phyloP scores from a whole-genome alignment of 2,113 vertebrate genomes.

The Coptodon rendalli region DNA sequence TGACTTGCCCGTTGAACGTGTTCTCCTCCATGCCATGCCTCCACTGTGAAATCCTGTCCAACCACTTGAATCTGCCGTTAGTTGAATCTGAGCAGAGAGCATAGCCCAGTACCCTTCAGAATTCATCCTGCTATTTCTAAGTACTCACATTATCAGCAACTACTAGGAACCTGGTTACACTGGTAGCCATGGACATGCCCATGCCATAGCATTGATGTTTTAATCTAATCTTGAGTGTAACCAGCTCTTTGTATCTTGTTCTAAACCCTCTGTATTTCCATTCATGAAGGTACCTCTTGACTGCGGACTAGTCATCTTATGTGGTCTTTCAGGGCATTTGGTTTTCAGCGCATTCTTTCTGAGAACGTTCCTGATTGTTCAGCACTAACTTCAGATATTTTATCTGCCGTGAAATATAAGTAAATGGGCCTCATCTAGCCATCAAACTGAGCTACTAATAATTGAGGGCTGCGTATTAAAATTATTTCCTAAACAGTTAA shows the following conservation, averaged over 20 bases:
- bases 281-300: not conserved
- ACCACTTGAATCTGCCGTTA: not conserved
- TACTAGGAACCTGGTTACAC: not conserved
- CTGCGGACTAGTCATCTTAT: not conserved
- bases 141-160: not conserved
- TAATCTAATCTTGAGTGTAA: not conserved
- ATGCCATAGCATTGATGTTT: not conserved
- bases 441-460: not conserved
- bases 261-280: not conserved
- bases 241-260: not conserved
- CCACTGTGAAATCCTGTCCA: not conserved
- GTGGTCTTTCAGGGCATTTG: not conserved
- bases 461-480: not conserved
- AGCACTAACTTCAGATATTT: not conserved
- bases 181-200: not conserved
- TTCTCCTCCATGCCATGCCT: not conserved
- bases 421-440: not conserved
- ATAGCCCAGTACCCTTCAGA: not conserved
- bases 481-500: not conserved
- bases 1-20: not conserved
- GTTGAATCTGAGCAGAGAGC: not conserved
- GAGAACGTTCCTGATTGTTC: not conserved
- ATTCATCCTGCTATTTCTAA: not conserved
- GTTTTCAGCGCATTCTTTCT: not conserved
- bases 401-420: not conserved